These are phyloP conservation scores for Macaria notata DNA, from an alignment of 2,888 invertebrate species.

Conservation along the genomic window DNA sequence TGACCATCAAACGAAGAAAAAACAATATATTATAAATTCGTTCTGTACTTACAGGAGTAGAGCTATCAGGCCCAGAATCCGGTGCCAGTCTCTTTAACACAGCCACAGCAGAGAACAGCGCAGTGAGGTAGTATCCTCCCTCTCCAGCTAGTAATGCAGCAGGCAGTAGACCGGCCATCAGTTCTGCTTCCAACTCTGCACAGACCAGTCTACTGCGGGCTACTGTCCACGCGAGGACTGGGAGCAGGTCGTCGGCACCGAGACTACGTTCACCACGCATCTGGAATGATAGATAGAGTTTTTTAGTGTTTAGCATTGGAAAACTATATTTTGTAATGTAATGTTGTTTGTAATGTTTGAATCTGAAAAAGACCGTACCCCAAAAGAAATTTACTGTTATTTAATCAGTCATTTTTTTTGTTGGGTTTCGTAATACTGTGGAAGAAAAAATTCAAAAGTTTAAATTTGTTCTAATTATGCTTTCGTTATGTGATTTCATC, in stretches of 20 bases:
- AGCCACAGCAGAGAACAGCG: constrained; percentile 95
- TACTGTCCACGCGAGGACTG: constrained; percentile 95
- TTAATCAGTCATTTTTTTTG: too few relatives aligned
- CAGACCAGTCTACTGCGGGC: constrained; percentile 94
- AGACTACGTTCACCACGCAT: constrained; percentile 87
- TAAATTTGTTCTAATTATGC: too few relatives aligned
- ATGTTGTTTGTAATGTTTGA: too few relatives aligned
- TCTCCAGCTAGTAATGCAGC: constrained; percentile 95
- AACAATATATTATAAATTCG: background rate
- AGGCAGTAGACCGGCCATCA: constrained; percentile 97
- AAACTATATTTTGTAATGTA: too few relatives aligned
- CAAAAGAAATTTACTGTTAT: too few relatives aligned
- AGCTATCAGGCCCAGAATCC: constrained; percentile 60
- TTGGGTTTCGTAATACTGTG: too few relatives aligned
- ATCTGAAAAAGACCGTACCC: too few relatives aligned
- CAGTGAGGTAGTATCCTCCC: constrained; percentile 97
- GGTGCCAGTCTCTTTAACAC: constrained; percentile 88
- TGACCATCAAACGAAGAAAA: too few relatives aligned
- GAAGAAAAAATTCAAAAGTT: too few relatives aligned
- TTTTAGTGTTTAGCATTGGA: too few relatives aligned
- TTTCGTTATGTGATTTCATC: too few relatives aligned
- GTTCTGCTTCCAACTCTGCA: constrained; percentile 97
- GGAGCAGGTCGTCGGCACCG: constrained; percentile 94
- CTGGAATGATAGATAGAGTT: constrained; percentile 51
- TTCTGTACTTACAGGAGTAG: constrained; percentile 57